Evolutionary conservation across 2,888 invertebrate species (phyloP).

Genomic region (Sesia apiformis): DNA sequence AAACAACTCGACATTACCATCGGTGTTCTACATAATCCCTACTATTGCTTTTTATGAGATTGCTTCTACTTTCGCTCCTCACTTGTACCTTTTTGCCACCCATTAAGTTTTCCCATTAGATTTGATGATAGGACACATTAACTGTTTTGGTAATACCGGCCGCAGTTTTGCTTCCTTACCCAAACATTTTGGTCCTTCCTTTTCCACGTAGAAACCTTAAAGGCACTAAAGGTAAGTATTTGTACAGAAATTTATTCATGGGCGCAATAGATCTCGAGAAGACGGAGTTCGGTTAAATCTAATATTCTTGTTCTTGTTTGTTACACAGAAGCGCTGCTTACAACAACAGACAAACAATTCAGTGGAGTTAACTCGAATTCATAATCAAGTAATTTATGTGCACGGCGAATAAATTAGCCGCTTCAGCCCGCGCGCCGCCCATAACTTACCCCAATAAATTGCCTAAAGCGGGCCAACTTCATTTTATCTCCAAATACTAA

Average conservation of each 20-base stretch:
- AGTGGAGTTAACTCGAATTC: conserved; percentile 68
- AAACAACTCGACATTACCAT: conserved; percentile 66
- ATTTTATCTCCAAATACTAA: conserved; percentile 74
- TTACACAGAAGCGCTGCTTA: conserved; percentile 63
- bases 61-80: conserved; percentile 47
- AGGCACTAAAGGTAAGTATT: not conserved
- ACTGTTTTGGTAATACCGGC: conserved; percentile 3
- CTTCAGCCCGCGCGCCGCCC: conserved; percentile 68
- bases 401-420: conserved; percentile 74
- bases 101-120: conserved; percentile 31
- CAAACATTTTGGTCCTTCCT: not conserved
- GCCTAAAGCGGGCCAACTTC: conserved; percentile 72
- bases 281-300: conserved; percentile 41
- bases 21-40: conserved; percentile 66
- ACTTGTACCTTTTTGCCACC: conserved; percentile 25
- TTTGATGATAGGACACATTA: conserved; percentile 15
- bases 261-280: not conserved
- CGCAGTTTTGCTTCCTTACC: not conserved
- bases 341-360: conserved; percentile 70
- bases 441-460: conserved; percentile 75
- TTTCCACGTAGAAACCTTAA: not conserved
- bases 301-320: conserved; percentile 66
- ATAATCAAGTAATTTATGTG: conserved; percentile 76
- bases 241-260: not conserved
- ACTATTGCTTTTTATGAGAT: conserved; percentile 66